Evolutionary conservation across 2,888 invertebrate species (phyloP).

Genomic region (Ophioninae sp.): DNA sequence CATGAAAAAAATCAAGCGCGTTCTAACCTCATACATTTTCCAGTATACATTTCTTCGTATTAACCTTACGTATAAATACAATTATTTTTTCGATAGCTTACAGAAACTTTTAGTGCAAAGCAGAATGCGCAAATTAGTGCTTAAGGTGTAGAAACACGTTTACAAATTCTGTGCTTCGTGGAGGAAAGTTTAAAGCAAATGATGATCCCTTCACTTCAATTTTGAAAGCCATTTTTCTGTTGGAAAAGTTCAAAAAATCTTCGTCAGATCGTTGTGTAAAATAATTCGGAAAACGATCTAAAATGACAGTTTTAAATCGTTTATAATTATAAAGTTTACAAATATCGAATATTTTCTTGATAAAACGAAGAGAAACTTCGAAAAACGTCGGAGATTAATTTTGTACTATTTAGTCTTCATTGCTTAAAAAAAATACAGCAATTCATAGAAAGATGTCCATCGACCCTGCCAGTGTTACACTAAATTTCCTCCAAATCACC

Average conservation of each 20-base stretch:
- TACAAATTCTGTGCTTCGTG: background rate
- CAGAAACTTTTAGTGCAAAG: background rate
- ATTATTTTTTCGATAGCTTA: background rate
- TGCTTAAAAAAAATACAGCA: background rate
- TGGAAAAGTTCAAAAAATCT: background rate
- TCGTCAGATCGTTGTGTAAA: background rate
- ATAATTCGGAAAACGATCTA: background rate
- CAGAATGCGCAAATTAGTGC: background rate
- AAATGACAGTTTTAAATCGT: too few species aligned
- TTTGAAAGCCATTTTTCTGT: background rate
- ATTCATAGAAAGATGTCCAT: background rate
- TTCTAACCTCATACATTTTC: background rate
- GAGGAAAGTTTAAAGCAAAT: background rate
- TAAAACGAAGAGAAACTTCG: background rate
- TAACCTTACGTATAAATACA: background rate
- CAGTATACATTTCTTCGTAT: background rate
- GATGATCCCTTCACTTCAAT: background rate
- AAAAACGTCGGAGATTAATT: background rate
- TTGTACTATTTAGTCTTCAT: background rate
- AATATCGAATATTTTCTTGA: background rate
- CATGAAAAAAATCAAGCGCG: background rate
- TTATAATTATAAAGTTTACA: too few species aligned
- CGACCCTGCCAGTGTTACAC: background rate
- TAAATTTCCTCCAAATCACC: background rate
- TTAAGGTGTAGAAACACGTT: background rate